A percentile compares a stretch with the other conserved stretches of the same genome.
Evolutionary conservation across 2,888 invertebrate species (phyloP).

Genomic region (Mechanitis mazaeus): DNA sequence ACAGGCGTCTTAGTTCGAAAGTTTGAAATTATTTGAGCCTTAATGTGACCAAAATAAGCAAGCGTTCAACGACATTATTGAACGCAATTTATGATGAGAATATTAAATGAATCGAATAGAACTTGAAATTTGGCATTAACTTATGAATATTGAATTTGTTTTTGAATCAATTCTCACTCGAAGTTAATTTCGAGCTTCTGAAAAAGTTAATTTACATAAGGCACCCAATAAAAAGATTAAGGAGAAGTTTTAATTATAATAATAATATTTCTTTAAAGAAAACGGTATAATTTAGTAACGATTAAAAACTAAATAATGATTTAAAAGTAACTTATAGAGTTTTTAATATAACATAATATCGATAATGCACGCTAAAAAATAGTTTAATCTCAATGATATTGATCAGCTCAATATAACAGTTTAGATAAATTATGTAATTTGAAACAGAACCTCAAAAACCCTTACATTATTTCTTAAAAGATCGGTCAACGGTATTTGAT

Average conservation of each 20-base stretch:
- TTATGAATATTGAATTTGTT: conserved; percentile 7
- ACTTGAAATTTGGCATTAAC: conserved; percentile 15
- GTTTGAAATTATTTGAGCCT: conserved; percentile 26
- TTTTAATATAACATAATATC: not conserved
- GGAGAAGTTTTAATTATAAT: conserved; percentile 1
- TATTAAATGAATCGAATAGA: conserved; percentile 22
- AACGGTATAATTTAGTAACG: not conserved
- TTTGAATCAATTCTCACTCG: not conserved
- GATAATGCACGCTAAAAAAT: too few relatives aligned
- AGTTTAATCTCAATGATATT: too few relatives aligned
- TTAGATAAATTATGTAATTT: not conserved
- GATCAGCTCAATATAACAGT: too few relatives aligned
- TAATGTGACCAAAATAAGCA: conserved; percentile 20
- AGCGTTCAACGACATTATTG: conserved; percentile 21
- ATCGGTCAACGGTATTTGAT: conserved; percentile 1
- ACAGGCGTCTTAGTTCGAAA: conserved; percentile 29
- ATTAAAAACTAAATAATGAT: not conserved
- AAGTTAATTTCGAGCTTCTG: not conserved
- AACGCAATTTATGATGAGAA: conserved; percentile 25
- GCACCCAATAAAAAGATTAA: conserved; percentile 1
- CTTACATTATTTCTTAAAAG: not conserved
- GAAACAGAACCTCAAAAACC: not conserved
- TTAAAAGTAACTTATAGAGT: not conserved
- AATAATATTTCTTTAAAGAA: not conserved
- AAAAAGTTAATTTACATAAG: conserved; percentile 1